Conservation (phyloP, 2,888 invertebrate species). For the Lepidocyrtoides sp. region DNA sequence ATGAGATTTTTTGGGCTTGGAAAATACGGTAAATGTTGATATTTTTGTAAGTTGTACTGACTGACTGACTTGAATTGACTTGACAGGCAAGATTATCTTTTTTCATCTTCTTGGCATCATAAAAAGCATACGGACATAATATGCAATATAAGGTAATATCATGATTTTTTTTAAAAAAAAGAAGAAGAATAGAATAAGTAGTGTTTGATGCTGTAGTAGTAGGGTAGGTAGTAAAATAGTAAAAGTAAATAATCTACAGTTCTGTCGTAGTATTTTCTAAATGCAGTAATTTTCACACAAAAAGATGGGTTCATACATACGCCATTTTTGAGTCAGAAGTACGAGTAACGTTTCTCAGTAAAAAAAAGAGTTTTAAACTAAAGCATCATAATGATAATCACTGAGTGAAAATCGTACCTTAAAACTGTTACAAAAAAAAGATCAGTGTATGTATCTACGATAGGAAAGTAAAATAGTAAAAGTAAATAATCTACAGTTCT, state of each 20-base stretch:
- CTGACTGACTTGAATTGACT: conserved; percentile 45
- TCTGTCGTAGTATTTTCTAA: conserved; percentile 2
- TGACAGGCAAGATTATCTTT: conserved; percentile 69
- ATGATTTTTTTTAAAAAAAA: conserved; percentile 21
- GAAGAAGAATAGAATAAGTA: background rate
- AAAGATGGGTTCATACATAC: background rate
- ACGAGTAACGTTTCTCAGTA: background rate
- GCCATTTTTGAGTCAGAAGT: background rate
- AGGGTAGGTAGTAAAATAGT: conserved; percentile 22
- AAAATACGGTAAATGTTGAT: conserved; percentile 70
- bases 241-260: background rate
- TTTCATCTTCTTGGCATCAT: conserved; percentile 34
- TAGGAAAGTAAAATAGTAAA: conserved; percentile 9
- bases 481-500: background rate
- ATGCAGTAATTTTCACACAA: background rate
- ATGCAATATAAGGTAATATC: too few species aligned
- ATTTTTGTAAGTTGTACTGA: conserved; percentile 35
- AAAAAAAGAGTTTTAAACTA: background rate
- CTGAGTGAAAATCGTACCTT: background rate
- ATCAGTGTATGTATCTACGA: too few species aligned
- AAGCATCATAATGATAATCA: background rate
- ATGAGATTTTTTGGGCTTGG: conserved; percentile 71
- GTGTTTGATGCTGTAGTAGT: conserved; percentile 1
- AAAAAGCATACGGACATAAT: background rate
- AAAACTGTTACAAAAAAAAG: background rate